Evolutionary conservation across 2,888 invertebrate genomes (phyloP), one percentile per base, ranked within the genome.

Genomic region (Drosophila anceps): DNA sequence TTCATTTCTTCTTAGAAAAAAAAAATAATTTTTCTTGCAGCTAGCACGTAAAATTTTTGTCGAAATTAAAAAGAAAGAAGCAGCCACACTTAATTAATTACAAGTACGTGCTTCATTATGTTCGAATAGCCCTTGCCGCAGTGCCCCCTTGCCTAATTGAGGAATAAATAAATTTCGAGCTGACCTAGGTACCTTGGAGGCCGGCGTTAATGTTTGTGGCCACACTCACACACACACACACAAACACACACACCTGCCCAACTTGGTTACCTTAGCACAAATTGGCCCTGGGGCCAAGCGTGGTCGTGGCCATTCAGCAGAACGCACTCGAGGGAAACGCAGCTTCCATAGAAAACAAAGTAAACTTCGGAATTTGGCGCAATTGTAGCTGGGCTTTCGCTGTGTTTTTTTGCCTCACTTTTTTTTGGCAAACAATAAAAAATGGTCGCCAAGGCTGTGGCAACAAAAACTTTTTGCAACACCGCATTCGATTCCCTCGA

Each of bases 21-120:
- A 43, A 33, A 24, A 43, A 43, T 33, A 31, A 43, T 57, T 43
- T 44, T 39, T 50, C 55, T 48, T 57, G 31, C 29, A 31, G 39
- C 37, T 18, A 50, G 67, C 78, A 78, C 77, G 78, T 72, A 73
- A 27, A 58, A 60, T 50, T 72, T 54, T 63, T 63, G 62, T 50
- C 55, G 35, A 88, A 83, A 85, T 77, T 79, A 85, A 79, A 88
- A 88, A 83, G 79, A 79, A 82, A 86, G 78, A 37, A 75, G 71
- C 77, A 54, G 84, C 74, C 84, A 62, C 84, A 91, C 89, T 89
- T 91, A 89, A 89, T 89, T 91, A 89, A 91, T 91, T 84, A 89
- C 81, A 76, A 82, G 76, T 69, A 80, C 82, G 86, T 84, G 84
- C 88, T 89, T 84, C 84, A 84, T 89, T 84, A 89, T 87, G 80